Evolutionary conservation across 2,797 vertebrate species (phyloP), one percentile per base, ranked within the genome.

Genomic region (Lateolabrax maculatus): DNA sequence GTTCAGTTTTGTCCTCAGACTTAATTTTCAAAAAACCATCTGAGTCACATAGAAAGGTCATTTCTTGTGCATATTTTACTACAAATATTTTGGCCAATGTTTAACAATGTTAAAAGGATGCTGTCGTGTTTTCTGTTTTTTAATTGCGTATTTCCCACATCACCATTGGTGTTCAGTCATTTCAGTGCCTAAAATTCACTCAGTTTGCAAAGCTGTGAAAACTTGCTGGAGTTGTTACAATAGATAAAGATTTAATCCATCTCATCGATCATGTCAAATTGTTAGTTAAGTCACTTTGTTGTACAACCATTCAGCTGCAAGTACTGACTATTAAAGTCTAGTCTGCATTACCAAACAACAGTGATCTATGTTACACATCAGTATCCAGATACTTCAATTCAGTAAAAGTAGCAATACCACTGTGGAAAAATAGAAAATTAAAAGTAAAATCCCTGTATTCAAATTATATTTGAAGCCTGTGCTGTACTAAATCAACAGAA

Each of bases 1-100:
- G 46, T 23, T 73, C 61, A 67, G 29, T 69, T 68, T 76, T 65
- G 34, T 75, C 64, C 46, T 16, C 25, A 58, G 51, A 52, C 55
- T 60, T 70, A 0, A 55, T 61, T 60, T 63, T 55, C 11, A 52
- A 61, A 62, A 25, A 71, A 19, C n/a, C 36, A 74, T 65, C 72
- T 56, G 53, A 67, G 25, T 57, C 25, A 12, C 55, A 67, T 55
- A 66, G 34, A 75, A 74, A 55, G 41, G 48, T 58, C 1, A 19
- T 5, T 61, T 78, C 31, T 46, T 67, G 43, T 46, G 56, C 15
- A 61, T 46, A 6, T 73, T 79, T 65, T n/a, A 41, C 36, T 21
- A 46, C 44, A 34, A 21, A 65, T 48, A 61, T 11, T 12, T 34
- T 21, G 23, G 53, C 31, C 23, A 10, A 2, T 48, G 44, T 16